Percentiles rank a stretch among this genome's conserved stretches.
phyloP scores from a whole-genome alignment of 2,888 invertebrate species.

The Teleiodes luculella region DNA sequence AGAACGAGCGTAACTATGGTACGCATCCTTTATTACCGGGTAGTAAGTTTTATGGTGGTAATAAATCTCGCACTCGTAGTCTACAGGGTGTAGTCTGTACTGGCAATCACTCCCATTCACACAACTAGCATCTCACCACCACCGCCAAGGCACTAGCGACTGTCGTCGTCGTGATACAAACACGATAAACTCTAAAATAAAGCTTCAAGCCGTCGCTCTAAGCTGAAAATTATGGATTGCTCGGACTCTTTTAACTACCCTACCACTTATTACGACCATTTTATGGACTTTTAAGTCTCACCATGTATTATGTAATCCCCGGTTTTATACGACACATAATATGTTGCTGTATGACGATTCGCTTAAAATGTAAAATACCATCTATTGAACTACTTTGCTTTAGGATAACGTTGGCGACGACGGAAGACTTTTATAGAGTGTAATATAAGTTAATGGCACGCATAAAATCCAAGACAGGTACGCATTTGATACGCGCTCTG shows the following conservation, averaged over 20 bases:
- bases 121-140: background rate
- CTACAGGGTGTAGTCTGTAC: constrained; percentile 43
- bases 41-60: constrained; percentile 63
- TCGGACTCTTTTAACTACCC: constrained; percentile 1
- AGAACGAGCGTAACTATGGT: constrained; percentile 15
- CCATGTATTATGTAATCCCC: background rate
- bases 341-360: constrained; percentile 5
- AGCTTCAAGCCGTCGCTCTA: background rate
- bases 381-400: constrained; percentile 37
- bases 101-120: constrained; percentile 39
- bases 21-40: constrained; percentile 63
- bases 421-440: constrained; percentile 58
- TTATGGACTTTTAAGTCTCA: constrained; percentile 2
- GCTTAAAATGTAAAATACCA: constrained; percentile 17
- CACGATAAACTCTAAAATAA: constrained; percentile 12
- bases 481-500: constrained; percentile 30
- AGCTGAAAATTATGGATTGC: constrained; percentile 3
- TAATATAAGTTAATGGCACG: constrained; percentile 62
- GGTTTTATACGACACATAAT: background rate
- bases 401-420: constrained; percentile 46
- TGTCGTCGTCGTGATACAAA: constrained; percentile 30
- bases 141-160: background rate
- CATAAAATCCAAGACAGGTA: constrained; percentile 54
- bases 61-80: constrained; percentile 58
- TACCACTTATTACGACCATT: constrained; percentile 2